Base-by-base conservation (phyloP, 2,888 invertebrate species). In the Rhagophthalmus giganteus region DNA sequence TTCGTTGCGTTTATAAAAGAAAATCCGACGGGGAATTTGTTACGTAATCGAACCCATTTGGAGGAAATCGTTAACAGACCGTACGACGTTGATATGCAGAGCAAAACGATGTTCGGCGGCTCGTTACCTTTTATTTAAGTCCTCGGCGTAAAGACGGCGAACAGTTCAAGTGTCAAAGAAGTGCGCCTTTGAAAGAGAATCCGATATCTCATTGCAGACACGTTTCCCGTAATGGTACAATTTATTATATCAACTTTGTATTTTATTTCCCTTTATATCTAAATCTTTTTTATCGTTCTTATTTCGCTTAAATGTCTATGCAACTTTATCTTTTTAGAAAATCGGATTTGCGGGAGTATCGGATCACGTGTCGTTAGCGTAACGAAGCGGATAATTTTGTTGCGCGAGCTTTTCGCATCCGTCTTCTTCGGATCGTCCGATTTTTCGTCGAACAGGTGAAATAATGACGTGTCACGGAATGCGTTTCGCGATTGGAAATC, bases 121-220 rank as follows among this genome's bases (percentile, higher is more conserved):
- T 53, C 41, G 38, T 48, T 53, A 52, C 52, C 38, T 46, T 52
- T 47, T 47, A 46, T 35, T 34, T 41, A 46, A 48, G 41, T 38
- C 33, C 37, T 32, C 11, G 7, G 27, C 15, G 11, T 42, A 53
- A 47, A 48, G 47, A 47, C 47, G 25, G 33, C 25, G 28, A 37
- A 27, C 2, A 39, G 46, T 42, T 53, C 41, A 44, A 48, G 42
- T 53, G 42, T 53, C 53, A 53, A 53, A 53, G 53, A 48, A 48
- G 47, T 38, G 28, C 42, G 37, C 31, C 41, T 47, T 42, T 53
- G 48, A 53, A 53, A 39, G 31, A 15, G 31, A 34, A 53, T 53
- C 48, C 41, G 32, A 53, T 53, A 42, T 53, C 47, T 53, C 47
- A 42, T 49, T 53, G 41, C 37, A 53, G 37, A 46, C 47, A 38